A percentile compares a stretch with the other conserved stretches of the same genome.
These are phyloP conservation scores for Ramphastos sulfuratus DNA, from an alignment of 2,113 vertebrate species.

Conservation along the genomic window DNA sequence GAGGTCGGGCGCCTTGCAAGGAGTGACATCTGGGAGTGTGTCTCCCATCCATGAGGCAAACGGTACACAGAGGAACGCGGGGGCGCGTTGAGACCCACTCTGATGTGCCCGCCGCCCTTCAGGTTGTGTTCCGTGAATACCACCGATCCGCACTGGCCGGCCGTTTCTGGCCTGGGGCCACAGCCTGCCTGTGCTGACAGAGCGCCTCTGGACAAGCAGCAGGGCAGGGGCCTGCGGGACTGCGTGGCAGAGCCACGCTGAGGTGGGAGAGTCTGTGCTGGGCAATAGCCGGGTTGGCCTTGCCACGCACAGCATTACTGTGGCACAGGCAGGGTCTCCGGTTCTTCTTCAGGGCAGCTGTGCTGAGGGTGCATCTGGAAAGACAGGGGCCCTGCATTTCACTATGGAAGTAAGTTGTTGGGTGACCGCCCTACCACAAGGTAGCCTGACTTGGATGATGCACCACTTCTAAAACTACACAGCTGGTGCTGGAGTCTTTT, in stretches of 20 bases:
- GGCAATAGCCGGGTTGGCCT: no score
- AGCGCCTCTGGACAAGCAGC: not conserved
- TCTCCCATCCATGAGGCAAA: no score
- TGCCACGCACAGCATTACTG: rapidly evolving
- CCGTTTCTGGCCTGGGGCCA: not conserved
- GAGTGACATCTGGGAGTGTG: rapidly evolving
- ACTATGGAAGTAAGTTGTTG: not conserved
- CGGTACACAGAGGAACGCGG: not conserved
- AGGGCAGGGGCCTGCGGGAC: no score
- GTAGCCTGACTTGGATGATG: not conserved
- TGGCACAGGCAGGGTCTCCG: rapidly evolving
- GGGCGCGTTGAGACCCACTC: not conserved
- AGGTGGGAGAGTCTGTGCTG: not conserved
- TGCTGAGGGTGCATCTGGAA: not conserved
- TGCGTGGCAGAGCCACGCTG: rapidly evolving
- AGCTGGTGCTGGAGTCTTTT: not conserved
- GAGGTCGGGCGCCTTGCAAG: not conserved
- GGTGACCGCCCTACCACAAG: no score
- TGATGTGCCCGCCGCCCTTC: not conserved
- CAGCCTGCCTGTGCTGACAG: not conserved
- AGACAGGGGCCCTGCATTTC: rapidly evolving
- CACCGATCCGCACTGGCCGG: no score
- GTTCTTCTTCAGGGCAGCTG: no score
- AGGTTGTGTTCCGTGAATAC: not conserved
- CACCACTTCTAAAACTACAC: rapidly evolving